Conservation (phyloP, 2,888 invertebrate genomes). For the Argyresthia goedartella region DNA sequence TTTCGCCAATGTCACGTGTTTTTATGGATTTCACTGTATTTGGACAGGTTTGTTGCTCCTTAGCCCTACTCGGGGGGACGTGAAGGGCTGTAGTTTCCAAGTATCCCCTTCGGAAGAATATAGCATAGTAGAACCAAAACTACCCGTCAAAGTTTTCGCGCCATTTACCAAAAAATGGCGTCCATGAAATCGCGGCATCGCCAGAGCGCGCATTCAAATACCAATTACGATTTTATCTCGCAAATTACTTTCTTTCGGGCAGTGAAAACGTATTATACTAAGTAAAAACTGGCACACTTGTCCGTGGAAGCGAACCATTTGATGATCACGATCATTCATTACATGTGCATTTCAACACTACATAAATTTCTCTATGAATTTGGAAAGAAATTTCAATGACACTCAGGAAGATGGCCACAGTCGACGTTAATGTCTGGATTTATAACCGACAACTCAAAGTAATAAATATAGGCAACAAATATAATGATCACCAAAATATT, state of each 20-base stretch:
- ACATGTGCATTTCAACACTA: neutral
- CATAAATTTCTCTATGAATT: neutral
- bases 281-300: conserved; percentile 8
- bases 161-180: conserved; percentile 3
- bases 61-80: too few relatives aligned
- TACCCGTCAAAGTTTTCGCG: neutral
- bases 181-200: neutral
- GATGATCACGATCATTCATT: neutral
- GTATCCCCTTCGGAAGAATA: too few relatives aligned
- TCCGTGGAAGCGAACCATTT: conserved; percentile 1
- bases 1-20: too few relatives aligned
- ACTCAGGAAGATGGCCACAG: too few relatives aligned
- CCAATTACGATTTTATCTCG: conserved; percentile 6
- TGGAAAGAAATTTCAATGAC: neutral
- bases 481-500: too few relatives aligned
- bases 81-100: too few relatives aligned
- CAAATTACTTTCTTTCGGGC: conserved; percentile 9
- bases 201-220: conserved; percentile 2
- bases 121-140: too few relatives aligned
- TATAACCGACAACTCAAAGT: too few relatives aligned
- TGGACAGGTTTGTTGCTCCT: too few relatives aligned
- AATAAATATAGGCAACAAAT: too few relatives aligned
- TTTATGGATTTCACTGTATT: too few relatives aligned
- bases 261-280: conserved; percentile 10
- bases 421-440: too few relatives aligned